Conservation (phyloP, 2,888 invertebrate species). For the Cremastinae sp. region DNA sequence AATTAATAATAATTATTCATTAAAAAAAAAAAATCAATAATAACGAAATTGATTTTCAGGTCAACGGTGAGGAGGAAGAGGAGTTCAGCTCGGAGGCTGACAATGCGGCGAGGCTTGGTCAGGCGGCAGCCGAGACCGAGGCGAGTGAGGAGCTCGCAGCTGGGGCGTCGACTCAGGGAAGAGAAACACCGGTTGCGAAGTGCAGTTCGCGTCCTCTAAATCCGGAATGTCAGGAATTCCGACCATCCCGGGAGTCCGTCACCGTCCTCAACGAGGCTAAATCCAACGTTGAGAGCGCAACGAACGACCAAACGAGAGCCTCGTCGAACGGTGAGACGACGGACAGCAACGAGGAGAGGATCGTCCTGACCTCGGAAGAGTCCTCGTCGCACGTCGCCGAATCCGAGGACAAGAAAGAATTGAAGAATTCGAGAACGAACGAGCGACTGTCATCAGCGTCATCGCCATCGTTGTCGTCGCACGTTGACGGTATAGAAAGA, state of each 20-base stretch:
- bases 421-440: slow-evolving; percentile 17
- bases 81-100: slow-evolving; percentile 76
- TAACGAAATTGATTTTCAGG: too few species aligned
- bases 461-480: neutral
- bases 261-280: slow-evolving; percentile 39
- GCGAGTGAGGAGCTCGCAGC: slow-evolving; percentile 1
- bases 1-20: too few species aligned
- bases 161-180: slow-evolving; percentile 2
- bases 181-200: slow-evolving; percentile 41
- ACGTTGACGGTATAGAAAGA: neutral
- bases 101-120: slow-evolving; percentile 60
- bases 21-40: too few species aligned
- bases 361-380: neutral
- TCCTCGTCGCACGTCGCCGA: neutral
- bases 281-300: slow-evolving; percentile 1
- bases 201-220: slow-evolving; percentile 71
- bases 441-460: neutral
- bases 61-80: slow-evolving; percentile 73
- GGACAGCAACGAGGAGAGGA: slow-evolving; percentile 19
- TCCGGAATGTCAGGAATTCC: slow-evolving; percentile 78
- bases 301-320: neutral
- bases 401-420: slow-evolving; percentile 3
- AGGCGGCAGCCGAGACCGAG: slow-evolving; percentile 24
- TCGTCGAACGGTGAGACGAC: slow-evolving; percentile 31
- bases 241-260: slow-evolving; percentile 59